Percentiles rank a stretch among this genome's conserved stretches.
phyloP scores from a whole-genome alignment of 2,797 vertebrate genomes.

The Parotocinclus haroldoi region DNA sequence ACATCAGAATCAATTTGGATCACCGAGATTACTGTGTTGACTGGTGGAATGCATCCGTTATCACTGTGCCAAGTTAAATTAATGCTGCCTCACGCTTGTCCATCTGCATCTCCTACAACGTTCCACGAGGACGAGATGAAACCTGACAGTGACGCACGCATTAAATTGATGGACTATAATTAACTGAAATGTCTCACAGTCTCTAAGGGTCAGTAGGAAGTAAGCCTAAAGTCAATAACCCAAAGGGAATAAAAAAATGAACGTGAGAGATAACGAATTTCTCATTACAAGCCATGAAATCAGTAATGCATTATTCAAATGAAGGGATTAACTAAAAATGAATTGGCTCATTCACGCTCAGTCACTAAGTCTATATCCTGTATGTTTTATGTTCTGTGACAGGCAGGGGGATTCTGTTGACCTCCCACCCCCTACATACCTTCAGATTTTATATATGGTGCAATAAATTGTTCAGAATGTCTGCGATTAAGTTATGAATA shows the following conservation, averaged over 20 bases:
- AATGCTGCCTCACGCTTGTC: constrained; percentile 13
- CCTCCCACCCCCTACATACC: constrained; percentile 8
- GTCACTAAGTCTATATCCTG: constrained; percentile 8
- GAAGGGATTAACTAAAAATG: constrained; percentile 30
- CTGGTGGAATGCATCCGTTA: constrained; percentile 22
- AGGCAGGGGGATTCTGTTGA: constrained; percentile 7
- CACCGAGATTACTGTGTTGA: constrained; percentile 6
- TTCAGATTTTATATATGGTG: constrained; percentile 14
- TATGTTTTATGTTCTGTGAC: constrained; percentile 20
- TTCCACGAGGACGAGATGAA: constrained; percentile 29
- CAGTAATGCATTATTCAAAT: constrained; percentile 29
- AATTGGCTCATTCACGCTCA: constrained; percentile 11
- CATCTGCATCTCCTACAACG: constrained; percentile 11
- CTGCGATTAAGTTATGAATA: constrained; percentile 10
- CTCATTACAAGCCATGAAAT: constrained; percentile 30
- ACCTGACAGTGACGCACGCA: constrained; percentile 23
- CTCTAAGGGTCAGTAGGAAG: constrained; percentile 34
- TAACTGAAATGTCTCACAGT: constrained; percentile 37
- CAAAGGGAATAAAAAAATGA: constrained; percentile 27
- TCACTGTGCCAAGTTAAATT: constrained; percentile 21
- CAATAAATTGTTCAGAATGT: constrained; percentile 16
- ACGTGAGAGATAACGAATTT: constrained; percentile 22
- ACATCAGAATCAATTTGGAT: too few relatives aligned
- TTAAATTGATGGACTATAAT: constrained; percentile 45
- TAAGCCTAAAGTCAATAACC: constrained; percentile 36